phyloP scores from a whole-genome alignment of 1,140 invertebrate species.

The Eumeta japonica region DNA sequence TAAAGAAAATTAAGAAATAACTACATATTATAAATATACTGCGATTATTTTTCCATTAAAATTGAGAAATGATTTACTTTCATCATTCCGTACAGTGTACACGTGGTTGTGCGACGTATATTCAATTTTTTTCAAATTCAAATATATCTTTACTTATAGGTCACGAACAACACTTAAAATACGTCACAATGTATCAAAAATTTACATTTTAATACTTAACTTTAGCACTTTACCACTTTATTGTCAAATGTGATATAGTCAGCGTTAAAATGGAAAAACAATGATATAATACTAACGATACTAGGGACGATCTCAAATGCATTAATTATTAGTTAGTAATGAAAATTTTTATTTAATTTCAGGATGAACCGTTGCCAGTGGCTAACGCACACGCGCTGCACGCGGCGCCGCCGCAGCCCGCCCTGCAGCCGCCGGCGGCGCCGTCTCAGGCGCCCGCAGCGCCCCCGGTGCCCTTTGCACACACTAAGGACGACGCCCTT shows the following conservation, averaged over 20 bases:
- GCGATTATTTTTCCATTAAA: constrained; percentile 7
- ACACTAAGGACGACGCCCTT: constrained; percentile 51
- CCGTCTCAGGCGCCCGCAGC: constrained; percentile 38
- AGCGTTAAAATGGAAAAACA: not conserved
- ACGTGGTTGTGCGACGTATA: too few relatives aligned
- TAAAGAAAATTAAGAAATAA: too few relatives aligned
- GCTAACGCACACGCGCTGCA: constrained; percentile 42
- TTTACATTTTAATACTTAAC: not conserved
- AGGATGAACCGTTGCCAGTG: constrained; percentile 44
- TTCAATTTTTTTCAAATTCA: too few relatives aligned
- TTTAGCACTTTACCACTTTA: not conserved
- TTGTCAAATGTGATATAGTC: not conserved
- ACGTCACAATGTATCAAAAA: not conserved
- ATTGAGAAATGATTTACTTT: constrained; percentile 5
- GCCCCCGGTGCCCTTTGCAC: constrained; percentile 30
- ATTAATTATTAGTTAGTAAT: not conserved
- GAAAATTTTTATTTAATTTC: constrained; percentile 4
- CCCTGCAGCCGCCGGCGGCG: constrained; percentile 25
- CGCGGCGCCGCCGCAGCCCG: constrained; percentile 20
- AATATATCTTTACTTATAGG: too few relatives aligned
- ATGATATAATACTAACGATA: not conserved
- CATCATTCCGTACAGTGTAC: too few relatives aligned
- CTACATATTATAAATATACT: constrained; percentile 11
- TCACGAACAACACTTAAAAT: not conserved
- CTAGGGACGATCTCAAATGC: not conserved